Evolutionary conservation across 2,797 vertebrate species (phyloP).

Genomic region (Helarctos malayanus): DNA sequence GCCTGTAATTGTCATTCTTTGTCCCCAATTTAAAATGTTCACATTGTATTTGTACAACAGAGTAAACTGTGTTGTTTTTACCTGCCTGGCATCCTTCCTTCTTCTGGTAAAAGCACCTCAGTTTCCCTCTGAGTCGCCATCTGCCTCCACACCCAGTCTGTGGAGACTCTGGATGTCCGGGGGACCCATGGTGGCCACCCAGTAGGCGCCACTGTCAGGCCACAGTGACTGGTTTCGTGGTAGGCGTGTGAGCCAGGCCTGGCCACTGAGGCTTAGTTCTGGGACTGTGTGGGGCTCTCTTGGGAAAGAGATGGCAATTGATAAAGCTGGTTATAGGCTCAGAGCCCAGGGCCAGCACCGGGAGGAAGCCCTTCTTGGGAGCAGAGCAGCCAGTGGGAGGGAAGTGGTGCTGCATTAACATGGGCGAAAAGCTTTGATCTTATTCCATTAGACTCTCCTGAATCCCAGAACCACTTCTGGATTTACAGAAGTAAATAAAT

Average conservation of each 20-base stretch:
- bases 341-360: not conserved
- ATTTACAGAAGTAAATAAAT: not conserved
- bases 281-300: not conserved
- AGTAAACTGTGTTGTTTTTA: not conserved
- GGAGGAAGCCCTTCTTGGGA: not conserved
- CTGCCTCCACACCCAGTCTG: not conserved
- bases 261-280: not conserved
- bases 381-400: fast-evolving
- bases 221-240: not conserved
- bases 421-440: not conserved
- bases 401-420: not conserved
- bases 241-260: fast-evolving
- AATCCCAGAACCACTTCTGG: not conserved
- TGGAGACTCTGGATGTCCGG: not conserved
- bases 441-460: not conserved
- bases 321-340: not conserved
- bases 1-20: not conserved
- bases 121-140: not conserved
- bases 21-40: not conserved
- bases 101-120: not conserved
- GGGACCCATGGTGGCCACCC: fast-evolving
- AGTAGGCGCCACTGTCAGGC: no score
- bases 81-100: not conserved
- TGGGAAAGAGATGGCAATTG: not conserved
- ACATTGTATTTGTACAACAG: not conserved